Evolutionary conservation across 2,113 vertebrate genomes (phyloP), one percentile per base, ranked within the genome.

Genomic region (Triplophysa rosa): DNA sequence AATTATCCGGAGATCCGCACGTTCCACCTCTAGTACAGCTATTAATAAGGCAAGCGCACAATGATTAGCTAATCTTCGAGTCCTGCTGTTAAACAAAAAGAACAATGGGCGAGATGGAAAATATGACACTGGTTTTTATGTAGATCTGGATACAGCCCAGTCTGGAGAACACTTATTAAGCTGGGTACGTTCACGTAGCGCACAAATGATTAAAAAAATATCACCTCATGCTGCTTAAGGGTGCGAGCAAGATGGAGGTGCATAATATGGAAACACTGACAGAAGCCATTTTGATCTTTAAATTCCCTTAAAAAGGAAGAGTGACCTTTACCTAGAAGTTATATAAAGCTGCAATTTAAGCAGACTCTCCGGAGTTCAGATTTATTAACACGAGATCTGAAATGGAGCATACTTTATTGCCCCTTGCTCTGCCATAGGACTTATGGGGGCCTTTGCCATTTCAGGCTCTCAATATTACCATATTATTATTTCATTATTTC

Each of bases 241-340:
- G 81, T 75, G 65, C 74, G 66, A 83, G 79, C 56, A 74, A 62
- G 81, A 73, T 59, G 9, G 70, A 73, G 58, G 45, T 33, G 82
- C 77, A 83, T 82, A 87, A 84, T 87, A 91, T 91, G 90, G 90
- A 92, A 92, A 89, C 86, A 90, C 87, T 88, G 86, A 90, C 86
- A 88, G 76, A 77, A 84, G 84, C 87, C 88, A 91, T 91, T 86
- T 85, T 89, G 87, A 92, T 92, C 88, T 91, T 89, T 90, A 90
- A 90, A 92, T 93, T 89, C 89, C 84, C 86, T 89, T 88, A 87
- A 89, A 88, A 88, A 87, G 83, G 87, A 86, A 85, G 63, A 37
- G 84, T 92, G 91, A 93, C 91, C 93, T 92, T 93, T 92, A 89
- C 85, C 83, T 83, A 88, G 87, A 90, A 91, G 89, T 89, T 91